Percentiles rank a stretch among this genome's conserved stretches.
Conservation (phyloP, 2,888 invertebrate species). For the Erebia palarica region DNA sequence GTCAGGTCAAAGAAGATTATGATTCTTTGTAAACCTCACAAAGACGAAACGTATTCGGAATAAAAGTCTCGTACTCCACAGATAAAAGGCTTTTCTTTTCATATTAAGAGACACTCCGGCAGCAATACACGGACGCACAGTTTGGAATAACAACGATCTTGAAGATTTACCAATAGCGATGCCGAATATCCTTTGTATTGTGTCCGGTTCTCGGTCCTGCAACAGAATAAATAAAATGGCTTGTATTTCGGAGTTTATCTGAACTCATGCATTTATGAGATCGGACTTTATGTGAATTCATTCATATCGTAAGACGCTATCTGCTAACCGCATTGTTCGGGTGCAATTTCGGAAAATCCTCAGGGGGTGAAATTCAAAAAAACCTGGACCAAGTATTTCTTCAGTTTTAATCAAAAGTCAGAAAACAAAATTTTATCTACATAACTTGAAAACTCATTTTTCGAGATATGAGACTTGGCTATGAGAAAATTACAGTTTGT, state of each 20-base stretch:
- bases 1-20: constrained; percentile 20
- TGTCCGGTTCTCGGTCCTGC: constrained; percentile 18
- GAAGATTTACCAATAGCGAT: constrained; percentile 30
- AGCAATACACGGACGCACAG: constrained; percentile 21
- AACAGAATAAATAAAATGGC: constrained; percentile 17
- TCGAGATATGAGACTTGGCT: too few species aligned
- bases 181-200: constrained; percentile 22
- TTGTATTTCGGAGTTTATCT: constrained; percentile 13
- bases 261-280: constrained; percentile 5
- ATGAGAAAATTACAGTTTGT: too few species aligned
- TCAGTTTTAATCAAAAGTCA: too few species aligned
- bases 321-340: too few species aligned
- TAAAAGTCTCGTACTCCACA: constrained; percentile 17
- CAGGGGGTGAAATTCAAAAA: too few species aligned
- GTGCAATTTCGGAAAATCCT: too few species aligned
- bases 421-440: too few species aligned
- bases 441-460: too few species aligned
- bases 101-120: constrained; percentile 24
- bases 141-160: constrained; percentile 23
- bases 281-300: not conserved
- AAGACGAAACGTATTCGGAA: constrained; percentile 17
- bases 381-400: too few species aligned
- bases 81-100: constrained; percentile 28
- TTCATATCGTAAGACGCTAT: not conserved
- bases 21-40: constrained; percentile 14